Evolutionary conservation across 1,140 invertebrate species (phyloP), one percentile per base, ranked within the genome.

Genomic region (Phocides pigmalion): DNA sequence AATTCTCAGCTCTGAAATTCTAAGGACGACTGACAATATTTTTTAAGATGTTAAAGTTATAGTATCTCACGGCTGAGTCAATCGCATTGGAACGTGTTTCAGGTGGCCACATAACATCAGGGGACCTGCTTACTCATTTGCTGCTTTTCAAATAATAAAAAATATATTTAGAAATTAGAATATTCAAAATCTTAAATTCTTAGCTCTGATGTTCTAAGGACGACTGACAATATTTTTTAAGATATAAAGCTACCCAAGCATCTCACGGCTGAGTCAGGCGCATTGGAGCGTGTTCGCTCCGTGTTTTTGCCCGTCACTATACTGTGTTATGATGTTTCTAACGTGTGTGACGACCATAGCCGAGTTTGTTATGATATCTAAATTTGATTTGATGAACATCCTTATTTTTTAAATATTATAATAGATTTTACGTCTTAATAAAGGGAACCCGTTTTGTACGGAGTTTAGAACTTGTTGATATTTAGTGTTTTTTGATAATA

Each of bases 301-400:
- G 41, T 22, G 59, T 79, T 76, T 79, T 75, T 75, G 69, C 71
- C 68, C 67, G 66, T 82, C 72, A 79, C 75, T 76, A 79, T 68
- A 74, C 35, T 66, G 56, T 74, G 70, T 74, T 77, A 76, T 74
- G 72, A 80, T 69, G 68, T 65, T 66, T 70, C 41, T 68, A 70
- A 74, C 66, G 50, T 68, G 68, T 53, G 37, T 74, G 72, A 75
- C 70, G 70, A 63, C 73, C 73, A 68, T 77, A 61, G 74, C 71
- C 42, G 15, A 64, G 58, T 62, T 74, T 76, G 72, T 80, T 79
- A 65, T 78, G 76, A 79, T 82, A 68, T 50, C 46, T 59, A 59
- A 59, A 59, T 59, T 59, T 19, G 16, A 8, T 58, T 44, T 20
- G 42, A 59, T 59, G 41, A 22, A 41, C 51, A 41, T 37, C 32